Base-by-base conservation (phyloP, 2,888 invertebrate species). In the Emmelina monodactyla region DNA sequence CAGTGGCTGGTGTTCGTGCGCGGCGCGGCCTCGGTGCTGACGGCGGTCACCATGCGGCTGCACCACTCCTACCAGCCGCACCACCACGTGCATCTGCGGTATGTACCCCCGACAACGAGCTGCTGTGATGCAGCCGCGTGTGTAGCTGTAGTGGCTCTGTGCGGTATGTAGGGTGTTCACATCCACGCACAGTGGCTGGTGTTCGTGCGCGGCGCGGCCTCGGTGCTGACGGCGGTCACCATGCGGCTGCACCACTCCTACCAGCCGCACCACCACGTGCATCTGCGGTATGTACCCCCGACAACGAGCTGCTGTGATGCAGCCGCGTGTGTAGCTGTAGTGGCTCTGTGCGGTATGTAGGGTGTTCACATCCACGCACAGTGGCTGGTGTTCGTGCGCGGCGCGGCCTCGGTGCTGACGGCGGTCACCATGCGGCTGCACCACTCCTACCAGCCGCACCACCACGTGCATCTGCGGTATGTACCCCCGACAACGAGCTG, bases 161-260 rank as follows among this genome's bases (percentile, higher is more conserved):
- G n/a, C n/a, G n/a, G n/a, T n/a, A n/a, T n/a, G n/a, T n/a, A n/a
- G n/a, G n/a, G n/a, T n/a, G n/a, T n/a, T n/a, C n/a, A n/a, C n/a
- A n/a, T 85, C 89, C 1, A 92, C 90, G 5, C 92, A 95, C 69
- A 93, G 62, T 95, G 95, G 95, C 85, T 94, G 72, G 85, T 94
- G 37, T 95, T 94, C 75, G 86, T 94, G 2, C 83, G 92, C 48
- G 88, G 88, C 2, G 83, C 86, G 13, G n/a, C n/a, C n/a, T n/a
- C n/a, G n/a, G n/a, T 25, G 6, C 80, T 93, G 3, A 82, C 83
- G 31, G 88, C 88, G 64, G 90, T 92, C 37, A 82, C 88, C 40
- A 92, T 93, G 53, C 85, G 88, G 44, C 76, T 95, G 35, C 93
- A 95, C 72, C 88, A 89, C 14, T 92, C 92, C 14, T 95, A 94